phyloP scores from a whole-genome alignment of 2,888 invertebrate species.

The Scotopteryx bipunctaria region DNA sequence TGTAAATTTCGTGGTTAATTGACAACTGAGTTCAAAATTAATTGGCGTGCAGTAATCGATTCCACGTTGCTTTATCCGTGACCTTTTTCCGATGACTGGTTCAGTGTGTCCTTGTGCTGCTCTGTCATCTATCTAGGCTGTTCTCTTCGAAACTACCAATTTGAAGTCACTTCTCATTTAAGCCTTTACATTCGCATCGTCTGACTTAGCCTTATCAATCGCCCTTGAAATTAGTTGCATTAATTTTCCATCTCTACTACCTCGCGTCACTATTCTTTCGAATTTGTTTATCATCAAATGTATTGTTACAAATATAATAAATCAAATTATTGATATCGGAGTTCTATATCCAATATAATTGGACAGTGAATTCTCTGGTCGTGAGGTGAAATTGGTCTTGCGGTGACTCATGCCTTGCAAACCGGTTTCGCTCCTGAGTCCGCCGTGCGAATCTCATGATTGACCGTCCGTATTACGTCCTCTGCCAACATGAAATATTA shows the following conservation, averaged over 20 bases:
- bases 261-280: no score
- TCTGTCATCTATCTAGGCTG: background rate
- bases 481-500: constrained; percentile 11
- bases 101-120: constrained; percentile 35
- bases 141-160: background rate
- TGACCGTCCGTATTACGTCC: constrained; percentile 11
- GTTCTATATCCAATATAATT: no score
- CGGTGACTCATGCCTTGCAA: constrained; percentile 47
- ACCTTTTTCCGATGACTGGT: constrained; percentile 19
- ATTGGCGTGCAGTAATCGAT: constrained; percentile 19
- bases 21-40: constrained; percentile 6
- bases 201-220: no score
- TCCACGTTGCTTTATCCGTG: constrained; percentile 15
- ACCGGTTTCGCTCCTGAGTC: constrained; percentile 21
- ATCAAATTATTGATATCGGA: no score
- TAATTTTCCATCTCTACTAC: no score
- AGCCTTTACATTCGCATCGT: no score
- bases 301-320: no score
- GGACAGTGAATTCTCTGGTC: constrained; percentile 24
- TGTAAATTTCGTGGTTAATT: constrained; percentile 4
- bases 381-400: constrained; percentile 47
- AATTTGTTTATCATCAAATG: no score
- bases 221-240: no score
- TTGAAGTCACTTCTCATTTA: background rate
- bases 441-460: constrained; percentile 29